Evolutionary conservation across 2,888 invertebrate genomes (phyloP), one percentile per base, ranked within the genome.

Genomic region (Entomobrya multifasciata): DNA sequence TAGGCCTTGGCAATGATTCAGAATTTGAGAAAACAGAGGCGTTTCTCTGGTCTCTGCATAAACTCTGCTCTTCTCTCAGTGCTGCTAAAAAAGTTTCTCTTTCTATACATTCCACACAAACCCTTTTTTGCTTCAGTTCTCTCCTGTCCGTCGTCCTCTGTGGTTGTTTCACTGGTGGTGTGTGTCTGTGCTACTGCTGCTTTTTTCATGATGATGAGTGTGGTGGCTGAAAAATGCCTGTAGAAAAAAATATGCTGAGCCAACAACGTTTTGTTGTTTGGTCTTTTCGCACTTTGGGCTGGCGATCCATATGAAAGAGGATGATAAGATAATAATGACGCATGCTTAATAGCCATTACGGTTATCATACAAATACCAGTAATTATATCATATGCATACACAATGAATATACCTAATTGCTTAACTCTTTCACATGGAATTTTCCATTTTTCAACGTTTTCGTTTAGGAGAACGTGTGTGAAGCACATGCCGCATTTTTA

Each of bases 1-100:
- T 76, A 76, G 82, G 82, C 82, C 82, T 83, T 83, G 82, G 82
- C 82, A 83, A 76, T 83, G 82, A 83, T 83, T 83, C 82, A 83
- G 82, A 83, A 67, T 80, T 55, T 22, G 17, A 55, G 36, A 36
- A 36, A 20, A 60, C 55, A 55, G 55, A 30, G 17, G 76, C 27
- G 76, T 55, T 52, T 55, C 25, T 52, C 55, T 55, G 36, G 27
- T 30, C 13, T 72, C 15, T 72, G 41, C 20, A 41, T 20, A n/a
- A n/a, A 20, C 22, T 47, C 3, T 72, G 8, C 47, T 5, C 6
- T 36, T 17, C n/a, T 13, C 25, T 57, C 57, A 11, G 57, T 17
- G 20, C 15, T 36, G 65, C 17, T 30, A 36, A 36, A 36, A 36
- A 36, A 36, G 8, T n/a, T 27, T 30, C 36, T 20, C 17, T 44